Conservation (phyloP, 2,888 invertebrate genomes). For the Zeuzera pyrina region DNA sequence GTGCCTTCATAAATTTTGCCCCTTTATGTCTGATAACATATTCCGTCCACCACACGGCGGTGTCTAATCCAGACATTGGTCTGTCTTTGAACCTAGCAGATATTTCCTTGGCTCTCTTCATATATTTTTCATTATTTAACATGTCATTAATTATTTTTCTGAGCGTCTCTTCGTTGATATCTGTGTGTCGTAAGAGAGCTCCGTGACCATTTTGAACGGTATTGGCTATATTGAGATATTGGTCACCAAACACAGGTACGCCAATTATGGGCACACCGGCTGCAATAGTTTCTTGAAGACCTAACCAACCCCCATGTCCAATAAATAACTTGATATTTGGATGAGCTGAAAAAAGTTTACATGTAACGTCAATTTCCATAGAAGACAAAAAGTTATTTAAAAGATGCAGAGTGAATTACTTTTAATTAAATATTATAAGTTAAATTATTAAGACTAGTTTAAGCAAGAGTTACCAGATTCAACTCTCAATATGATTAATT, state of each 20-base stretch:
- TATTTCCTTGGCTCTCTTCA: constrained; percentile 13
- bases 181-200: constrained; percentile 30
- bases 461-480: too few species aligned
- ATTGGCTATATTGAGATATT: constrained; percentile 42
- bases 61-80: constrained; percentile 17
- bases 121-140: constrained; percentile 29
- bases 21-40: constrained; percentile 22
- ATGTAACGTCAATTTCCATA: too few species aligned
- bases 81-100: constrained; percentile 18
- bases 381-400: too few species aligned
- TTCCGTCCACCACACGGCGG: constrained; percentile 21
- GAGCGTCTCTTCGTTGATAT: constrained; percentile 35
- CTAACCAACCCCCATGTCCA: constrained; percentile 50
- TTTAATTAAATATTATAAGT: too few species aligned
- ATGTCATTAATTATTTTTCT: constrained; percentile 35
- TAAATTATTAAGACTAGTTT: too few species aligned
- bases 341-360: constrained; percentile 39
- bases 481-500: too few species aligned
- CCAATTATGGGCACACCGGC: constrained; percentile 52
- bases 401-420: too few species aligned
- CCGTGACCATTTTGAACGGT: constrained; percentile 44
- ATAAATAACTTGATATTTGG: constrained; percentile 52
- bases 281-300: constrained; percentile 49
- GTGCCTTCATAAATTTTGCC: constrained; percentile 18
- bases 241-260: constrained; percentile 54